A percentile compares a stretch with the other conserved stretches of the same genome.
Conservation (phyloP, 2,113 vertebrate genomes). For the Rafetus swinhoei region DNA sequence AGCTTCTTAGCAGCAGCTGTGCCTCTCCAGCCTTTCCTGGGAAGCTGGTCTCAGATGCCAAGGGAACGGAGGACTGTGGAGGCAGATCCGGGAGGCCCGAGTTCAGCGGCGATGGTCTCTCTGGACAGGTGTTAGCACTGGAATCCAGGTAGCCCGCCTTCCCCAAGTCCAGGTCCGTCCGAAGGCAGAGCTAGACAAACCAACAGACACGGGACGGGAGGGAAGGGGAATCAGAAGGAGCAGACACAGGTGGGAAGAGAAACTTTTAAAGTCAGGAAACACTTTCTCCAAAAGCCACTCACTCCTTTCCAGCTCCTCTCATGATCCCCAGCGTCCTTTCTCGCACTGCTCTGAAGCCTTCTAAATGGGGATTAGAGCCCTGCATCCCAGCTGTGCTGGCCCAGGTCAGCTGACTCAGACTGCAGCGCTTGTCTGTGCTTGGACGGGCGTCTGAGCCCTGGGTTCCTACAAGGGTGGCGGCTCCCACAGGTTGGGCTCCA, state of each 20-base stretch:
- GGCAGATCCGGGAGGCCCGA: constrained; percentile 80
- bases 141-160: constrained; percentile 86
- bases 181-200: constrained; percentile 86
- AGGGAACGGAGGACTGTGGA: constrained; percentile 78
- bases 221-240: constrained; percentile 22
- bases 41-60: constrained; percentile 78
- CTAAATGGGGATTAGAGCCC: background rate
- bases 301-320: background rate
- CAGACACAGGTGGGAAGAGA: constrained; percentile 56
- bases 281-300: background rate
- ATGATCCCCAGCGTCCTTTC: background rate
- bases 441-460: background rate
- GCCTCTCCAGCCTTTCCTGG: constrained; percentile 81
- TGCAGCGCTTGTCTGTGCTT: background rate
- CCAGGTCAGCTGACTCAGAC: background rate
- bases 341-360: constrained; percentile 29
- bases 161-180: constrained; percentile 85
- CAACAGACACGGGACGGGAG: constrained; percentile 18
- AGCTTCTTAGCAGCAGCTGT: constrained; percentile 81
- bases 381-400: background rate
- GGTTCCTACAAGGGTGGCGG: background rate
- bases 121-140: constrained; percentile 83
- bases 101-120: constrained; percentile 81
- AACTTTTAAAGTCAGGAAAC: constrained; percentile 39
- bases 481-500: background rate